Conservation (phyloP, 2,888 invertebrate genomes). For the Drosophila sordidula region DNA sequence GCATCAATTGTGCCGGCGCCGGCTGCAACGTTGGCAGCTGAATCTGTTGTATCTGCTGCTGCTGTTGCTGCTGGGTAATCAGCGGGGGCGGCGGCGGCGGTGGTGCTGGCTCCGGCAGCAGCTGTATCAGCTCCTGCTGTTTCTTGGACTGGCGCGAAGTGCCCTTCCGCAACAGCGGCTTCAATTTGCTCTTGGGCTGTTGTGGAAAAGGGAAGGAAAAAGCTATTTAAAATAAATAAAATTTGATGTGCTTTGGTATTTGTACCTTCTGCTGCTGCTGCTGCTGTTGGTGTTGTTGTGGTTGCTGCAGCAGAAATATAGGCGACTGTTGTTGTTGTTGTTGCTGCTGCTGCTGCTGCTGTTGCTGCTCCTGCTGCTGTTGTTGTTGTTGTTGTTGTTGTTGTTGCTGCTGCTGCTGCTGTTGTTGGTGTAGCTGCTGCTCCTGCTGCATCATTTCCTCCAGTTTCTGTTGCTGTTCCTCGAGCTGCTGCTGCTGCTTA, state of each 20-base stretch:
- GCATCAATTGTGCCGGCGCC: constrained; percentile 66
- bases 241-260: background rate
- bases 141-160: constrained; percentile 58
- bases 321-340: constrained; percentile 32
- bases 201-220: background rate
- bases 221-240: background rate
- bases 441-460: constrained; percentile 61
- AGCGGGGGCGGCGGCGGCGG: constrained; percentile 47
- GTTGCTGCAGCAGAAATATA: constrained; percentile 43
- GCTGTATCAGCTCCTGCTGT: constrained; percentile 50
- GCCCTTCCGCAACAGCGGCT: constrained; percentile 63
- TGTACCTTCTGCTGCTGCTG: constrained; percentile 24
- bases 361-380: constrained; percentile 29
- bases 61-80: constrained; percentile 52
- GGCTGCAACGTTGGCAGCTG: constrained; percentile 63
- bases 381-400: constrained; percentile 19
- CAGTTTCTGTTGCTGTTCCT: constrained; percentile 60
- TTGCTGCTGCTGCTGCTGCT: constrained; percentile 50
- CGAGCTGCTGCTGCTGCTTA: constrained; percentile 61
- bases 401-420: constrained; percentile 41
- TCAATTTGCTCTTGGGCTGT: constrained; percentile 58
- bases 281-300: constrained; percentile 37
- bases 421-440: constrained; percentile 51
- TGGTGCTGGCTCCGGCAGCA: constrained; percentile 55
- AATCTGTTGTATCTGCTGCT: constrained; percentile 70